Evolutionary conservation across 1,140 invertebrate species (phyloP).

Genomic region (Antheraea mylitta): DNA sequence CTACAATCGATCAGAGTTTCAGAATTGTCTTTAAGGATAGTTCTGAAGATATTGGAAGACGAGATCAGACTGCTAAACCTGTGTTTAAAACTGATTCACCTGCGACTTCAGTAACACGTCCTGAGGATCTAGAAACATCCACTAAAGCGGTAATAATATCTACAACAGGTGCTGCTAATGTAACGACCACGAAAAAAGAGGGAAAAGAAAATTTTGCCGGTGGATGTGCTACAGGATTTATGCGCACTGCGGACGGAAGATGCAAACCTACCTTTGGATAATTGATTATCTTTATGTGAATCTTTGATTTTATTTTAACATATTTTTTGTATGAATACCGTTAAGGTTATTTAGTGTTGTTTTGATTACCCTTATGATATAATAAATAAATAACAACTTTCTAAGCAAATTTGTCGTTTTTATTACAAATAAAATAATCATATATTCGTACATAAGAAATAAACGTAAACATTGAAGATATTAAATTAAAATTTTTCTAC

Average conservation of each 20-base stretch:
- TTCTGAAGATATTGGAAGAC: background rate
- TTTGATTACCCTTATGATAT: background rate
- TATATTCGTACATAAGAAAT: no score
- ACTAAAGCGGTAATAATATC: slow-evolving; percentile 5
- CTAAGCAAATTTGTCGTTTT: background rate
- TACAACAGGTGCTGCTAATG: slow-evolving; percentile 13
- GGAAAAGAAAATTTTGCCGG: slow-evolving; percentile 49
- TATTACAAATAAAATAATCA: background rate
- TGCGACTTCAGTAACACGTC: background rate
- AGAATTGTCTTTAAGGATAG: slow-evolving; percentile 1
- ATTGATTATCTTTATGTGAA: background rate
- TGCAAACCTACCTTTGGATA: slow-evolving; percentile 41
- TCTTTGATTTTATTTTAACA: background rate
- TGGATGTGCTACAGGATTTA: slow-evolving; percentile 43
- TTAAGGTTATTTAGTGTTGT: background rate
- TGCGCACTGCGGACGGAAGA: slow-evolving; percentile 49
- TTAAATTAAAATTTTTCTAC: no score
- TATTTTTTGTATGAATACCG: background rate
- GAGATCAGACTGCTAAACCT: background rate
- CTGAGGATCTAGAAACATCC: slow-evolving; percentile 2
- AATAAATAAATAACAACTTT: background rate
- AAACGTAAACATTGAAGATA: no score
- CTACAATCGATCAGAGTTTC: background rate
- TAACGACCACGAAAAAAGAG: slow-evolving; percentile 24
- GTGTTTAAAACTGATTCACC: background rate